A percentile compares a stretch with the other conserved stretches of the same genome.
These are phyloP conservation scores for Drosophila quinaria DNA, from an alignment of 2,888 invertebrate genomes.

Conservation along the genomic window DNA sequence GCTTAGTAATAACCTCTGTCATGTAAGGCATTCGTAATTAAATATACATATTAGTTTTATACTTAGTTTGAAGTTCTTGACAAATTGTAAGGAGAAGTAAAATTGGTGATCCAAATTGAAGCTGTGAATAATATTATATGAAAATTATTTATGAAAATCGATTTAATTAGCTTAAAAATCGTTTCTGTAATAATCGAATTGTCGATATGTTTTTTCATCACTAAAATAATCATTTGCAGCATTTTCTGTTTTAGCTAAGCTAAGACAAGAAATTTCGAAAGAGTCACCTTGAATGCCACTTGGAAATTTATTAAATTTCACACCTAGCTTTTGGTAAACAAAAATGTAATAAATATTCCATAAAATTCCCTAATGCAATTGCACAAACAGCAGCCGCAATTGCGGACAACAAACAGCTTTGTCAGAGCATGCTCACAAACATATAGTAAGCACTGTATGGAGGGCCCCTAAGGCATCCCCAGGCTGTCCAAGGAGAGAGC, in stretches of 20 bases:
- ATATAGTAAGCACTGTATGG: constrained; percentile 2
- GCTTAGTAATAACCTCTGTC: too few species aligned
- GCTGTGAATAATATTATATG: too few species aligned
- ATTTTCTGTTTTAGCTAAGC: not conserved
- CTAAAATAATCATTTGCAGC: not conserved
- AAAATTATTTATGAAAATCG: too few species aligned
- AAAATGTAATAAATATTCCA: constrained; percentile 54
- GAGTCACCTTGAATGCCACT: not conserved
- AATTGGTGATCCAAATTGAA: not conserved
- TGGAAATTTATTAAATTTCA: constrained; percentile 42
- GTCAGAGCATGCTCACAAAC: constrained; percentile 8
- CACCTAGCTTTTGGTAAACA: constrained; percentile 50
- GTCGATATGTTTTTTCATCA: too few species aligned
- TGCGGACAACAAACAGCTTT: constrained; percentile 42
- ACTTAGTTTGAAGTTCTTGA: too few species aligned
- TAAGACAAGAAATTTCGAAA: not conserved
- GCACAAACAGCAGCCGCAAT: constrained; percentile 53
- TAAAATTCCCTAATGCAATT: constrained; percentile 64
- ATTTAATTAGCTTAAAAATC: too few species aligned
- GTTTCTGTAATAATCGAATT: too few species aligned
- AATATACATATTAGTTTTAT: too few species aligned
- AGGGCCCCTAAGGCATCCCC: constrained; percentile 1
- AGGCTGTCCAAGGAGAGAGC: constrained; percentile 32
- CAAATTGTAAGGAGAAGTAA: too few species aligned
- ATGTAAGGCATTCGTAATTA: too few species aligned